Percentiles rank a stretch among this genome's conserved stretches.
Evolutionary conservation across 2,888 invertebrate species (phyloP).

Genomic region (Pachymerium ferrugineum): DNA sequence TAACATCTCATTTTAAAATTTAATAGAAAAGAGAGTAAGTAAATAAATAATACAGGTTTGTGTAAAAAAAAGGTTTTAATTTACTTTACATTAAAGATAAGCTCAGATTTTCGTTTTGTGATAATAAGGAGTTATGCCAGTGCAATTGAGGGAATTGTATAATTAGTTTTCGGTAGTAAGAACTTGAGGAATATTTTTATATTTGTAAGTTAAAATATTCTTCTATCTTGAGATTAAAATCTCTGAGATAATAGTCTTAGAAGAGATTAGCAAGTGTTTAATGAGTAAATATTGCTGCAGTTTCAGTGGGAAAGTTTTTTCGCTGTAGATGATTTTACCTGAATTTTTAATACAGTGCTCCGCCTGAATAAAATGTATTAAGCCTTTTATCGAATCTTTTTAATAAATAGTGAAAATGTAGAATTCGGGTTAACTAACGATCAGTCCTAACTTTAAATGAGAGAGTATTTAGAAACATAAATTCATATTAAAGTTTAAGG

Average conservation of each 20-base stretch:
- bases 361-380: too few relatives aligned
- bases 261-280: slow-evolving; percentile 15
- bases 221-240: not conserved
- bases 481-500: too few relatives aligned
- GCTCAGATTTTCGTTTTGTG: not conserved
- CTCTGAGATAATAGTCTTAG: not conserved
- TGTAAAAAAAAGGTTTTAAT: not conserved
- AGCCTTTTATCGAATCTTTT: too few relatives aligned
- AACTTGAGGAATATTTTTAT: not conserved
- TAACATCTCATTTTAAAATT: too few relatives aligned
- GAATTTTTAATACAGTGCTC: too few relatives aligned
- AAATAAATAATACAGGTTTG: not conserved
- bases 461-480: too few relatives aligned
- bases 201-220: not conserved
- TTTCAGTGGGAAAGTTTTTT: too few relatives aligned
- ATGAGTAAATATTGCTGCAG: slow-evolving; percentile 6
- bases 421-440: too few relatives aligned
- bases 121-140: not conserved
- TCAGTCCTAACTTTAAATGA: too few relatives aligned
- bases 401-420: too few relatives aligned
- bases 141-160: not conserved
- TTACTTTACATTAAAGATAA: not conserved
- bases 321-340: too few relatives aligned
- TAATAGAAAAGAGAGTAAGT: not conserved
- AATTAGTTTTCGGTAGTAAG: not conserved